Percentiles rank a stretch among this genome's conserved stretches.
Evolutionary conservation across 2,797 vertebrate genomes (phyloP).

Genomic region (Anabacerthia variegaticeps): DNA sequence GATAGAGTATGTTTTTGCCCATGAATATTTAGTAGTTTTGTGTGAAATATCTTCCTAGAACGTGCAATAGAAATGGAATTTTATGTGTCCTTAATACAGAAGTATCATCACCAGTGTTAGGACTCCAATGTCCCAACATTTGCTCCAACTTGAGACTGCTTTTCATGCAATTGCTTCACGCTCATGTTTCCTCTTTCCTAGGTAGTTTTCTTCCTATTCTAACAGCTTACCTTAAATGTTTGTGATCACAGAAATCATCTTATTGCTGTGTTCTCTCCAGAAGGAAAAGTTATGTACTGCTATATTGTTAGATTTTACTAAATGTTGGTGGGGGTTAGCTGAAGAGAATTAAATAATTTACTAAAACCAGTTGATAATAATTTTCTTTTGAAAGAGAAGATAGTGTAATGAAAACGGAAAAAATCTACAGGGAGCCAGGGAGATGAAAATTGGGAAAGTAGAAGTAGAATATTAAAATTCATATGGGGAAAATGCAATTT

Average conservation of each 20-base stretch:
- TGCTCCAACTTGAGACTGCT: not conserved
- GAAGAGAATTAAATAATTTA: not conserved
- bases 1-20: not conserved
- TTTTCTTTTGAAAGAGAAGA: not conserved
- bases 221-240: not conserved
- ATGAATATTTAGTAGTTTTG: not conserved
- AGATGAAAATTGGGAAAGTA: not conserved
- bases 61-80: not conserved
- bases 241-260: not conserved
- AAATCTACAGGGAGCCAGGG: not conserved
- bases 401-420: not conserved
- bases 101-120: not conserved
- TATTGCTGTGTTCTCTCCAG: not conserved
- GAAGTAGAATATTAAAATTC: not conserved
- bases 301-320: not conserved
- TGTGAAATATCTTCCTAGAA: not conserved
- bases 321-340: not conserved
- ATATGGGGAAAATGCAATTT: not conserved
- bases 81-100: not conserved
- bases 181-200: not conserved
- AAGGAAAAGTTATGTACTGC: not conserved
- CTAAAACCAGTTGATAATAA: not conserved
- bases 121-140: not conserved
- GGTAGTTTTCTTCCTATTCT: not conserved
- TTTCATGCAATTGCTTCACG: not conserved